Evolutionary conservation across 2,113 vertebrate species (phyloP).

Genomic region (Myotis lucifugus): DNA sequence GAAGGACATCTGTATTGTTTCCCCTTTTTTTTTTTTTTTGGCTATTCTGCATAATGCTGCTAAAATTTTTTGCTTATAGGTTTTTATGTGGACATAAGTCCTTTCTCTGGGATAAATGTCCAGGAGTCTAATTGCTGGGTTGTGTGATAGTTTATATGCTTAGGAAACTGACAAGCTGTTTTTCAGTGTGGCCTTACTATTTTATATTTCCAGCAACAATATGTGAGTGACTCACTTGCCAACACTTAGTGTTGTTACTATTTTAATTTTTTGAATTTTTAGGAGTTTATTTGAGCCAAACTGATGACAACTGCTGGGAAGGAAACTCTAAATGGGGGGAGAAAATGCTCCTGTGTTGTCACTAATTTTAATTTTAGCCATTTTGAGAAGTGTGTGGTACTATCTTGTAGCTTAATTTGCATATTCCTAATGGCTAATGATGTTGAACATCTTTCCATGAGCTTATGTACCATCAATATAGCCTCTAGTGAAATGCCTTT

Average conservation of each 20-base stretch:
- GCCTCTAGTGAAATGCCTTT: constrained; percentile 6
- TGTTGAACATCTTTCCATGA: not conserved
- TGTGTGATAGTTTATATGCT: not conserved
- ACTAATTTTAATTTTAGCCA: constrained; percentile 20
- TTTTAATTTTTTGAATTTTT: not conserved
- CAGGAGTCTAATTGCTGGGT: not conserved
- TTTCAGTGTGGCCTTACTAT: not conserved
- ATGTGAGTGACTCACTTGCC: not conserved
- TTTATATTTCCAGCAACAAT: not conserved
- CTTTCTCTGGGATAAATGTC: constrained; percentile 1
- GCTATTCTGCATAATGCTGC: not conserved
- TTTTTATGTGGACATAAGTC: not conserved
- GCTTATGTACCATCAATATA: not conserved
- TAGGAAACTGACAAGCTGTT: not conserved
- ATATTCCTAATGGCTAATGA: not conserved
- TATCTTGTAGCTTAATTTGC: constrained; percentile 3
- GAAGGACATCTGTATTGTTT: not conserved
- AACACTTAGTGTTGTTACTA: not conserved
- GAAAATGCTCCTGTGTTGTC: not conserved
- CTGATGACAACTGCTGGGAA: not conserved
- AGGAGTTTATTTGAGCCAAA: not conserved
- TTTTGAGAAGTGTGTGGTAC: not conserved
- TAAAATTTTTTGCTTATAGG: not conserved
- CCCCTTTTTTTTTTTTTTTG: not conserved
- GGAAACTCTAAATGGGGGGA: not conserved